Base-by-base conservation (phyloP, 2,797 vertebrate species). In the Labeo calbasu region DNA sequence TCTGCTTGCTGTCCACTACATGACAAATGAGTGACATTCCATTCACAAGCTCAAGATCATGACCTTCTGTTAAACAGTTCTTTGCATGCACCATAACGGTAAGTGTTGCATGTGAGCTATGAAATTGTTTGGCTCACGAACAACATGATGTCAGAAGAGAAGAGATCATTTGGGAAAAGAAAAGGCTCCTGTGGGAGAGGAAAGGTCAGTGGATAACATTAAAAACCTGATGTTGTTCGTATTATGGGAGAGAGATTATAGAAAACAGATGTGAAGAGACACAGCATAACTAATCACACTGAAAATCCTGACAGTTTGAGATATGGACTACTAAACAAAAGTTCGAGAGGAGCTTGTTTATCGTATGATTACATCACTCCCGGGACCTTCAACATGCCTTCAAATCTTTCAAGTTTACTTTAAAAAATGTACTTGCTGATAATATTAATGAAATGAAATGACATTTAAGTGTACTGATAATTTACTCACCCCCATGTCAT, bases 201-300 rank as follows among this genome's bases (percentile, higher is more conserved):
- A 75, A 73, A 75, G 46, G 70, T 75, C 57, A 65, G 70, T 14
- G 36, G 81, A 77, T 68, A 68, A 69, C 32, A 77, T 83, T 68
- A 36, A 68, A 68, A 83, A 68, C 81, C 50, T 81, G 71, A 68
- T 77, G 61, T 76, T 68, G 72, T 48, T 68, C 23, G 5, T 25
- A 83, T 63, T 57, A 46, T 77, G 48, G 28, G 50, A 28, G 61
- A 66, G 59, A 53, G 48, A 83, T 55, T 68, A 77, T 66, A 68
- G 32, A 77, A 83, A 83, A 32, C 61, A 77, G 72, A 83, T 83
- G 72, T 77, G 72, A 83, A 57, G 36, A 77, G n/a, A 77, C 51
- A 69, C n/a, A 53, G 61, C 15, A 43, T 83, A 68, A 83, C 61
- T 76, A 83, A 68, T 76, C 61, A 28, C 36, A 43, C 81, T 66